Base-by-base conservation (phyloP, 2,888 invertebrate species). In the Polyommatus iphigenia region DNA sequence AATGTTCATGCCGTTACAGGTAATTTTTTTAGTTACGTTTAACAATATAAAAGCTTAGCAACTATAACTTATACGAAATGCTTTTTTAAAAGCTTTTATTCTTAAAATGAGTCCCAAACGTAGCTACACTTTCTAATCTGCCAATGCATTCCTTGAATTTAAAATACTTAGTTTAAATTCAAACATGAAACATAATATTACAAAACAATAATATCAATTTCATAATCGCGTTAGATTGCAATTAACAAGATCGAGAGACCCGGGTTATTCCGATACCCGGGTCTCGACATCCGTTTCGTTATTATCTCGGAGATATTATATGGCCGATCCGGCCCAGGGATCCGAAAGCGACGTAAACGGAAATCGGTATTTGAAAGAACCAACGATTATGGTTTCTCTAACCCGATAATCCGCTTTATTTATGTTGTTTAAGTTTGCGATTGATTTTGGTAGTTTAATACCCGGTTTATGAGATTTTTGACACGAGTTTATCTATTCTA, bases 341-440 rank as follows among this genome's bases (percentile, higher is more conserved):
- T 83, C 86, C 86, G 86, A 81, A 83, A 86, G 86, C 88, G 84
- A 81, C 83, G 80, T 77, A 78, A 81, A 83, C 83, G 80, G 78
- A 80, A 79, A 80, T 82, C 77, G 75, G 78, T 84, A 84, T 85
- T 86, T 84, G 85, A 86, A 84, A 85, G 83, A 81, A 81, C 78
- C 83, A 82, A 83, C 86, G 84, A 87, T 89, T 87, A 86, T 83
- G 80, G 80, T 67, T 71, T 73, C 36, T 59, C 20, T 67, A 76
- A 76, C 71, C 59, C 75, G 76, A 79, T 79, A 79, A 78, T 76
- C 71, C 59, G 57, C 32, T 77, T 59, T 77, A 72, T 72, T 77
- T 18, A 54, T 54, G 18, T 54, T 20, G n/a, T 8, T 20, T 20
- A 59, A 59, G 59, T 59, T 59, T 59, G 20, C 6, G 4, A 59